Percentiles rank a stretch among this genome's conserved stretches.
Conservation (phyloP, 2,113 vertebrate genomes). For the Antechinus flavipes region DNA sequence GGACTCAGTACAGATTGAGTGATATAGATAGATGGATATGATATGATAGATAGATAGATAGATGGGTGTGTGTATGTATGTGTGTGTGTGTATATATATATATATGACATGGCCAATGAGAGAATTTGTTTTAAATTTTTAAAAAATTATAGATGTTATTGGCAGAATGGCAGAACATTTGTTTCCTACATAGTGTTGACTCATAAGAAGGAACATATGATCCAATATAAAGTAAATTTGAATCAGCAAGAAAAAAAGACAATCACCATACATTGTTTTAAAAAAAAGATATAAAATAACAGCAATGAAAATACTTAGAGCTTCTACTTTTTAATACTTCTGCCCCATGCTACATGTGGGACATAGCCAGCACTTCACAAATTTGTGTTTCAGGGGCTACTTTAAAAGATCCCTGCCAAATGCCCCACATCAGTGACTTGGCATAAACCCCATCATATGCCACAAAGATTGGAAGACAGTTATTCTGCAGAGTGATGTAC, state of each 20-base stretch:
- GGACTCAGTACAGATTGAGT: not conserved
- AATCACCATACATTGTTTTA: not conserved
- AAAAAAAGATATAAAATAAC: not conserved
- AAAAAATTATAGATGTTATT: not conserved
- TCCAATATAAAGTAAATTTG: not conserved
- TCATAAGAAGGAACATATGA: not conserved
- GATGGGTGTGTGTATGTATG: too few species aligned
- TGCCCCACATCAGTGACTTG: not conserved
- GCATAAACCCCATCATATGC: not conserved
- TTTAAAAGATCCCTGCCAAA: not conserved
- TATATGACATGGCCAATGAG: not conserved
- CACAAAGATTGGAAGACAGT: not conserved
- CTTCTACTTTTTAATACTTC: not conserved
- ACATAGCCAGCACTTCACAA: not conserved
- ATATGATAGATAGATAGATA: too few species aligned
- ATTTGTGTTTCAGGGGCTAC: not conserved
- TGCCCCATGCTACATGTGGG: not conserved
- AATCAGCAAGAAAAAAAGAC: not conserved
- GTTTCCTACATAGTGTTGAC: not conserved
- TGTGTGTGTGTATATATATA: too few species aligned
- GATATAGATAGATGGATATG: too few species aligned
- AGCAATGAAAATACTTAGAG: not conserved
- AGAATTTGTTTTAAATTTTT: not conserved
- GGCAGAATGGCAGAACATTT: not conserved
- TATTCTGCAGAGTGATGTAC: not conserved